Conservation (phyloP, 2,113 vertebrate genomes). For the Anolis sagrei region DNA sequence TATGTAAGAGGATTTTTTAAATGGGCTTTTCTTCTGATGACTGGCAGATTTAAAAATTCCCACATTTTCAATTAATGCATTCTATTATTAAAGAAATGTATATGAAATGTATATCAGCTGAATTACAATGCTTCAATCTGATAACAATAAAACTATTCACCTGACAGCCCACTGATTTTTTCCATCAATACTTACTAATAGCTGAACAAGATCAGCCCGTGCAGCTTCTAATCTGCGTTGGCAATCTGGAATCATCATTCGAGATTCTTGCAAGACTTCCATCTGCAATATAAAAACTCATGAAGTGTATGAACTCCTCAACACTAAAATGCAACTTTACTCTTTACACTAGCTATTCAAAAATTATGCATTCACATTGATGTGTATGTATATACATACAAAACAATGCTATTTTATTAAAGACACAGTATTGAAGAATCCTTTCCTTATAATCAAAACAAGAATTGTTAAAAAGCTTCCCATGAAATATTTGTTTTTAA, state of each 20-base stretch:
- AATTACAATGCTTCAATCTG: background rate
- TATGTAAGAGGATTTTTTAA: background rate
- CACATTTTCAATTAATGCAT: background rate
- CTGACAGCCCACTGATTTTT: background rate
- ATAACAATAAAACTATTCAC: background rate
- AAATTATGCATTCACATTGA: conserved; percentile 28
- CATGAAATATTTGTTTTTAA: conserved; percentile 68
- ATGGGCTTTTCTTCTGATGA: background rate
- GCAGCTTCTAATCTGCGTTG: conserved; percentile 89
- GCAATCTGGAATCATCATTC: conserved; percentile 98
- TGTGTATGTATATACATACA: conserved; percentile 22
- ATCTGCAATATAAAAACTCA: conserved; percentile 75
- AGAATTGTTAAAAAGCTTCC: conserved; percentile 62
- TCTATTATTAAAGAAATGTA: background rate
- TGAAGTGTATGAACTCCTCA: conserved; percentile 14
- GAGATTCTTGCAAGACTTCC: conserved; percentile 92
- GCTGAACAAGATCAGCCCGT: conserved; percentile 84
- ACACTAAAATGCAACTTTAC: background rate
- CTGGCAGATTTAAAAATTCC: background rate
- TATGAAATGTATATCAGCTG: background rate
- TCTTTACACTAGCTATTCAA: conserved; percentile 47
- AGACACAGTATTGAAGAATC: conserved; percentile 47
- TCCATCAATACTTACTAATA: conserved; percentile 84
- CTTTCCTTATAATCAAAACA: conserved; percentile 55
- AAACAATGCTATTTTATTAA: background rate